Base-by-base conservation (phyloP, 2,888 invertebrate genomes). In the Melinaea menophilus region DNA sequence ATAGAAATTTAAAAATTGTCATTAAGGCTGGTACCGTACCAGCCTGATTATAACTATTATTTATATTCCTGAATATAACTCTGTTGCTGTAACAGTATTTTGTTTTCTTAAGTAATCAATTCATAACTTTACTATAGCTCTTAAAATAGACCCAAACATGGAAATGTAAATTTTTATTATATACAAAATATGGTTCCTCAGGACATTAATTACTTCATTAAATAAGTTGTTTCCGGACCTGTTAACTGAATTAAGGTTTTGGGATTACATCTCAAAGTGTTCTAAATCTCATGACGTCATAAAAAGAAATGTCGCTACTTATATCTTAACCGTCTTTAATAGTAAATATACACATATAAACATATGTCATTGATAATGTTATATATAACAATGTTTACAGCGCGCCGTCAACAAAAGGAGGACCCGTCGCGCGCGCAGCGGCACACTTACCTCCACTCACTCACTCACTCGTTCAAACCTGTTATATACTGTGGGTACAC, bases 221-320 rank as follows among this genome's bases (percentile, higher is more conserved):
- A 51, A 11, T 41, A 9, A 51, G 31, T 31, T 31, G 51, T 51
- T 31, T 31, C 11, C 61, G 48, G 64, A 58, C 61, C 55, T 58
- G 61, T 61, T 64, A 64, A 64, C 64, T 35, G 61, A 64, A 64
- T 64, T 64, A 61, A 55, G 48, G 61, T 54, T 54, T 55, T 35
- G 58, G 31, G 57, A 46, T 61, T 58, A 58, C 48, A 58, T 64
- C 55, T 58, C 51, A 37, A 55, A 31, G 47, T 41, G 9, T 51
- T 7, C 51, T 31, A 51, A 31, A 9, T 31, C 22, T n/a, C 9
- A 51, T 31, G 51, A 51, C 31, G 51, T 31, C 51, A 51, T 51
- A 51, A 51, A 51, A 51, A 2, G 22, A 41, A 41, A 9, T 41
- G 5, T 9, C 11, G 41, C 7, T 41, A 22, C 22, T 22, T 22